phyloP scores from a whole-genome alignment of 2,797 vertebrate species.

The Gymnoscopelus microlampas region DNA sequence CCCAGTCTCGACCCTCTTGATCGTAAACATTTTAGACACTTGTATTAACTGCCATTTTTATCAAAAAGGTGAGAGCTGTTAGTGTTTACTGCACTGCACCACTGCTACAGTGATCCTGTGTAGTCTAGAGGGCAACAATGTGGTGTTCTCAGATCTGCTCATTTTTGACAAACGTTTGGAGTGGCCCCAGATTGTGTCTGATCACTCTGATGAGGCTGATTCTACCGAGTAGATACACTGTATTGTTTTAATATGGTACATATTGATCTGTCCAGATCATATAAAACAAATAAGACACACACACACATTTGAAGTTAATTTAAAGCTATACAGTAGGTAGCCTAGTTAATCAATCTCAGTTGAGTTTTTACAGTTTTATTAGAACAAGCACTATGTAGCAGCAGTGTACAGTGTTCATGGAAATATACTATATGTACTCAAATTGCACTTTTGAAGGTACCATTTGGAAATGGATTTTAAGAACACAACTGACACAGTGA shows the following conservation, averaged over 20 bases:
- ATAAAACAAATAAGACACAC: background rate
- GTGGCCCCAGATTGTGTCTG: too few relatives aligned
- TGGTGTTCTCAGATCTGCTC: too few relatives aligned
- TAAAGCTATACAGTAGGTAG: background rate
- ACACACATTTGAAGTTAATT: background rate
- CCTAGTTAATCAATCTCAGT: conserved; percentile 2
- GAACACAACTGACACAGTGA: conserved; percentile 79
- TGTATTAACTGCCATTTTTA: too few relatives aligned
- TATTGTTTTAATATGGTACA: background rate
- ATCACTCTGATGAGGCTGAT: background rate
- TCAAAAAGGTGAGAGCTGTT: too few relatives aligned
- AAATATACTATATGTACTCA: conserved; percentile 86
- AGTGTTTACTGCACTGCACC: too few relatives aligned
- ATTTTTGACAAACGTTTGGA: too few relatives aligned
- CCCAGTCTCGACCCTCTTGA: too few relatives aligned
- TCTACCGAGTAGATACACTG: background rate
- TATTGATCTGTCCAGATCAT: background rate
- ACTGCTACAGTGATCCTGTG: too few relatives aligned
- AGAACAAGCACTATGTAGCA: conserved; percentile 95
- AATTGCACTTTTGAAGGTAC: conserved; percentile 91
- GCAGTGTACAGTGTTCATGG: conserved; percentile 89
- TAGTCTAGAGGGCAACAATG: too few relatives aligned
- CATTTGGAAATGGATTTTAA: conserved; percentile 82
- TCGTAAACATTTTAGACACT: too few relatives aligned
- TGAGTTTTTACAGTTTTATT: conserved; percentile 86